Conservation (phyloP, 2,888 invertebrate genomes). For the Oscheius sp. region DNA sequence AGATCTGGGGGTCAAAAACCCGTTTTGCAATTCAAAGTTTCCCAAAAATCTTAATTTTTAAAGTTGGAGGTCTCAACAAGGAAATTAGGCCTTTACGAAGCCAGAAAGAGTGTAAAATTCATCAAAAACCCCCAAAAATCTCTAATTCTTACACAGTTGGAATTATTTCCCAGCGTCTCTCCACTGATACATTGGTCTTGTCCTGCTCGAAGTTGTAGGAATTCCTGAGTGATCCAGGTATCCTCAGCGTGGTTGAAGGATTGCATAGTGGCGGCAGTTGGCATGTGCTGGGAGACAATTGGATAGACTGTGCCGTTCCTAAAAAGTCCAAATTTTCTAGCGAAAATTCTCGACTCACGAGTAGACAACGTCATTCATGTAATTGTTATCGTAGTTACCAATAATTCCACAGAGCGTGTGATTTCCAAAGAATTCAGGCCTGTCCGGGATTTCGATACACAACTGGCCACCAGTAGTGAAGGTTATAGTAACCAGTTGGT, state of each 20-base stretch:
- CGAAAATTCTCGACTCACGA: conserved; percentile 6
- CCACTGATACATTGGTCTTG: conserved; percentile 52
- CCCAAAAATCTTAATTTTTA: too few relatives aligned
- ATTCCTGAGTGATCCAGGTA: conserved; percentile 57
- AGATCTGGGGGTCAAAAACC: too few relatives aligned
- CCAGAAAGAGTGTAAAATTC: too few relatives aligned
- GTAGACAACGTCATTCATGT: conserved; percentile 55
- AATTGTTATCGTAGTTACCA: conserved; percentile 62
- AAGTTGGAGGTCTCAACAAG: too few relatives aligned
- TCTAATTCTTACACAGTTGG: conserved; percentile 40
- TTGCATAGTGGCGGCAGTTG: conserved; percentile 31
- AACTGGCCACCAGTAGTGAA: conserved; percentile 44
- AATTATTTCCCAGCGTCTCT: conserved; percentile 49
- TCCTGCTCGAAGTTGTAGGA: conserved; percentile 45
- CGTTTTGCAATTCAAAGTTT: too few relatives aligned
- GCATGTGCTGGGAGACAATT: conserved; percentile 25
- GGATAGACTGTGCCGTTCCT: conserved; percentile 42
- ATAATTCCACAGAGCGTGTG: conserved; percentile 62
- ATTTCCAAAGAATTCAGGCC: conserved; percentile 56
- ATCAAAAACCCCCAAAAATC: too few relatives aligned
- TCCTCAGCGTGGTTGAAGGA: conserved; percentile 43
- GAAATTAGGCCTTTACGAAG: too few relatives aligned
- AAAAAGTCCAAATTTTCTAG: conserved; percentile 11
- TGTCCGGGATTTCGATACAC: conserved; percentile 59
- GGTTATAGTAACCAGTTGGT: conserved; percentile 46